Base-by-base conservation (phyloP, 2,797 vertebrate genomes). In the Diplodus puntazzo region DNA sequence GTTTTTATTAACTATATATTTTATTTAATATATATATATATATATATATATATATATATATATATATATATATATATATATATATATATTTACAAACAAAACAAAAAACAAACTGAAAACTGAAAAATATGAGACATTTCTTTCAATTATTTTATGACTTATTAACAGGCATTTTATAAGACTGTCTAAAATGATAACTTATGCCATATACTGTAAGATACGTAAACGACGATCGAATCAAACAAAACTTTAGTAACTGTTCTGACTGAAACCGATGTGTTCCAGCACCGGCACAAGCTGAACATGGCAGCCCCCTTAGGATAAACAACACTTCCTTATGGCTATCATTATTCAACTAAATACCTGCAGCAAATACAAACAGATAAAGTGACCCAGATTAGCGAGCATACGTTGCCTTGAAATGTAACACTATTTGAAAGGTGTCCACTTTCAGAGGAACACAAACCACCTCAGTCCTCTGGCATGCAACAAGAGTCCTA, bases 401-500 rank as follows among this genome's bases (percentile, higher is more conserved):
- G 84, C 54, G 49, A 27, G 81, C 85, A 87, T 89, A 89, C 68
- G 75, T 90, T 72, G 82, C 80, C 88, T 90, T 93, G 92, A 94
- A 94, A 94, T 87, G 87, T 74, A 90, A 94, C 90, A 92, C 94
- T 87, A 89, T 93, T 90, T 89, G 87, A 92, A 89, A 93, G 94
- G 93, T 94, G 91, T 94, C 92, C 88, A 91, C 87, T 94, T 93
- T 92, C 93, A 93, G 91, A 93, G 92, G 88, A 93, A 93, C 90
- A 90, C 86, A 93, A 92, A 93, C 91, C 91, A 89, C 87, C 90
- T 89, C 80, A 76, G 90, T 89, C 86, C 86, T 89, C 84, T 75
- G 75, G 84, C 83, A 69, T 90, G 92, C 93, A 94, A 94, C 87
- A 86, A 65, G 92, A 94, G 89, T 92, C 91, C 87, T 60, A 46